Conservation (phyloP, 2,797 vertebrate species). For the Galago senegalensis region DNA sequence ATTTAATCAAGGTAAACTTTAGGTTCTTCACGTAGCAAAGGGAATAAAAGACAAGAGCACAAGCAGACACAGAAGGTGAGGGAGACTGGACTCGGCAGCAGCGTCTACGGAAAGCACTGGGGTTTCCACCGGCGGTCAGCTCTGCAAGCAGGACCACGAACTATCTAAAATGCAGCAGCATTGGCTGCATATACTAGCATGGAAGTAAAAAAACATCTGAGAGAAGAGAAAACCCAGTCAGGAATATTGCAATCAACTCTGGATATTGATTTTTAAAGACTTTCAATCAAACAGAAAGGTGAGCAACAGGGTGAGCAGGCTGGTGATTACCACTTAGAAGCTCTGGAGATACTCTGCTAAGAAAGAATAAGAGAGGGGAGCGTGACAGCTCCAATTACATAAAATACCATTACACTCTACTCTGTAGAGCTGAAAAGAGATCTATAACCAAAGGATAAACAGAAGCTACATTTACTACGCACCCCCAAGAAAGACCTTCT, state of each 20-base stretch:
- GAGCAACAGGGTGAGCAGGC: neutral
- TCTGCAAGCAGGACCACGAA: neutral
- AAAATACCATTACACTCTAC: neutral
- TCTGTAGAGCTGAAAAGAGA: neutral
- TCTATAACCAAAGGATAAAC: neutral
- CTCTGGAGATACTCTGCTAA: neutral
- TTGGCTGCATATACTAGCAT: neutral
- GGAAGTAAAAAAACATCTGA: neutral
- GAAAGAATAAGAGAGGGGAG: neutral
- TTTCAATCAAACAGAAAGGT: neutral
- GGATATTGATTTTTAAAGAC: slow-evolving; percentile 2
- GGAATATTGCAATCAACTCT: neutral
- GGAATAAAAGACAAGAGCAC: neutral
- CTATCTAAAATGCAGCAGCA: neutral
- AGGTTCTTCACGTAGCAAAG: neutral
- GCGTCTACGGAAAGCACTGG: neutral
- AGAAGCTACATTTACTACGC: neutral
- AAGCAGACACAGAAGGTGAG: neutral
- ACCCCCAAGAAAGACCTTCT: neutral
- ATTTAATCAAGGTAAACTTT: neutral
- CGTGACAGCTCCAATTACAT: neutral
- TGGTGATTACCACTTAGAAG: neutral
- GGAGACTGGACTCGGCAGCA: neutral
- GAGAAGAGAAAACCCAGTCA: neutral
- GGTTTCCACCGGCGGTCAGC: neutral